These are phyloP conservation scores for Anguilla rostrata DNA, from an alignment of 2,113 vertebrate species.

Conservation along the genomic window DNA sequence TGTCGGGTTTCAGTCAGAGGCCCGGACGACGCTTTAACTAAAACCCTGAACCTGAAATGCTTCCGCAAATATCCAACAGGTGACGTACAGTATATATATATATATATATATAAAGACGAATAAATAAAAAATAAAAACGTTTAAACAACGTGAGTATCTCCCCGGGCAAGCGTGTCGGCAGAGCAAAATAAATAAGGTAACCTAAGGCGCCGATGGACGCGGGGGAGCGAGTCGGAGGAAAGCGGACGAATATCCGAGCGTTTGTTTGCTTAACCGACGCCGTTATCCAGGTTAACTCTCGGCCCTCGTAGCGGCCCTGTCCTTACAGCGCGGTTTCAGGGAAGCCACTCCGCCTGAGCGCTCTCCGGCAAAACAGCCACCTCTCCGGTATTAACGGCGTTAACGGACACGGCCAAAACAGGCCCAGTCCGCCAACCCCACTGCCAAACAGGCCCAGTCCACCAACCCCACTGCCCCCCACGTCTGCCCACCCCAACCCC, in stretches of 20 bases:
- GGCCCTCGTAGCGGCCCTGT: neutral
- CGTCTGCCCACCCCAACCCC: neutral
- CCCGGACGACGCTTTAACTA: neutral
- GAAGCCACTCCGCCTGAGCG: neutral
- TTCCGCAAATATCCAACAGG: conserved; percentile 8
- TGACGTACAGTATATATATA: too few relatives aligned
- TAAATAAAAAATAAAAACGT: neutral
- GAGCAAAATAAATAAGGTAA: conserved; percentile 22
- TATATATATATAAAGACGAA: neutral
- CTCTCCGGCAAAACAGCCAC: neutral
- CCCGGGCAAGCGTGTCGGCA: conserved; percentile 1
- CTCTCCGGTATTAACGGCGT: neutral
- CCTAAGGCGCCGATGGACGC: neutral
- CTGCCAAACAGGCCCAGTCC: too few relatives aligned
- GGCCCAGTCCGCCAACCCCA: too few relatives aligned
- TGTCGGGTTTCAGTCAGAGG: neutral
- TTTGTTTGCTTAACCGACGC: conserved; percentile 10
- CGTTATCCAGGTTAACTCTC: neutral
- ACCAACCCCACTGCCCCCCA: too few relatives aligned
- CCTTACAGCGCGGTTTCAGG: neutral
- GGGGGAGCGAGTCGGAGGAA: conserved; percentile 8
- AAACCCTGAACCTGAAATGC: neutral
- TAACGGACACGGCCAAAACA: neutral
- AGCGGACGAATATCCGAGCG: neutral
- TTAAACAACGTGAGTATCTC: neutral